Evolutionary conservation across 2,888 invertebrate genomes (phyloP).

Genomic region (Fissipunctia ypsillon): DNA sequence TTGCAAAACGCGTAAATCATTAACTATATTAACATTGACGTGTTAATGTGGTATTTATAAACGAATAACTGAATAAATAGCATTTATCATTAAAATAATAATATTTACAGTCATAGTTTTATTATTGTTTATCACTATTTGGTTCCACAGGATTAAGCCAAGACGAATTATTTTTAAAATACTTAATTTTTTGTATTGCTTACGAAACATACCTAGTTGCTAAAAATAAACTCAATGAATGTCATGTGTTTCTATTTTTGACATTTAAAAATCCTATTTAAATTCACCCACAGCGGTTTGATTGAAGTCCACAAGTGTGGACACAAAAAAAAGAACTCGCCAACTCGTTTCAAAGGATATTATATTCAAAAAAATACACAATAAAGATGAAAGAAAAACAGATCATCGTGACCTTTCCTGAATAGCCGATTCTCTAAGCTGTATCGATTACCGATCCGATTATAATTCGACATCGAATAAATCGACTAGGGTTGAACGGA

Average conservation of each 20-base stretch:
- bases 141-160: neutral
- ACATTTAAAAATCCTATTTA: slow-evolving; percentile 31
- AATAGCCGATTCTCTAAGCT: slow-evolving; percentile 45
- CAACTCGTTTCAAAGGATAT: slow-evolving; percentile 22
- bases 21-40: neutral
- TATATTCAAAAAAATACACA: slow-evolving; percentile 38
- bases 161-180: neutral
- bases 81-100: neutral
- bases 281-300: slow-evolving; percentile 15
- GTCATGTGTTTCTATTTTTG: slow-evolving; percentile 30
- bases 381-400: slow-evolving; percentile 55
- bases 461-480: slow-evolving; percentile 59
- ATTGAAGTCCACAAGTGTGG: slow-evolving; percentile 33
- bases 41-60: neutral
- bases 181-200: neutral
- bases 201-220: neutral
- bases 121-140: neutral
- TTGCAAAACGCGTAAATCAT: neutral
- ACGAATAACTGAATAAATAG: neutral
- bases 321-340: slow-evolving; percentile 10
- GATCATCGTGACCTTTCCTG: slow-evolving; percentile 51
- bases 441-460: slow-evolving; percentile 58
- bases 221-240: slow-evolving; percentile 14
- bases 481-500: slow-evolving; percentile 60
- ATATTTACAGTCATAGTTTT: neutral